These are phyloP conservation scores for Diabrotica undecimpunctata DNA, from an alignment of 1,140 invertebrate species.

Conservation along the genomic window DNA sequence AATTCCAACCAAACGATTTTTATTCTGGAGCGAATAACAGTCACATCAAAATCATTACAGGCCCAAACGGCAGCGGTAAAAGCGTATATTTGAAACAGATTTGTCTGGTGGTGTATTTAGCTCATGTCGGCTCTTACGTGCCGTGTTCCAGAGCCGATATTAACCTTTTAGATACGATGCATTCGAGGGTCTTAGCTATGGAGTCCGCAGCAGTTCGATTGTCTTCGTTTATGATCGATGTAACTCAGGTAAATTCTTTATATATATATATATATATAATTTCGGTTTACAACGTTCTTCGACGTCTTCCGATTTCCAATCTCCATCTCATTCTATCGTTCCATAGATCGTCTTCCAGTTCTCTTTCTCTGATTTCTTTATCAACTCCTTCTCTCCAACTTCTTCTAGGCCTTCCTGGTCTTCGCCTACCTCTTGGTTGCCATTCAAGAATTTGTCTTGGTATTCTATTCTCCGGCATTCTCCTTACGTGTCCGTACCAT, in stretches of 20 bases:
- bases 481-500: too few species aligned
- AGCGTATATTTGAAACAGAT: constrained; percentile 86
- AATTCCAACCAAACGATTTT: constrained; percentile 73
- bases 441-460: too few species aligned
- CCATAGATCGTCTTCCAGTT: too few species aligned
- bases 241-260: constrained; percentile 64
- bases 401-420: too few species aligned
- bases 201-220: constrained; percentile 75
- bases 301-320: too few species aligned
- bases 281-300: too few species aligned
- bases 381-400: too few species aligned
- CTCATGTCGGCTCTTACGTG: constrained; percentile 85
- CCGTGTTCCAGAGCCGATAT: constrained; percentile 73
- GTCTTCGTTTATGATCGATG: constrained; percentile 82
- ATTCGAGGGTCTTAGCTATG: constrained; percentile 68
- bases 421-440: too few species aligned
- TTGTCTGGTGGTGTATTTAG: constrained; percentile 74
- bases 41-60: constrained; percentile 76
- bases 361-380: too few species aligned
- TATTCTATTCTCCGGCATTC: too few species aligned
- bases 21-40: constrained; percentile 53
- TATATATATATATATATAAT: too few species aligned
- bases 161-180: constrained; percentile 68
- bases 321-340: too few species aligned
- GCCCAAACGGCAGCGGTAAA: constrained; percentile 90